Percentiles rank a stretch among this genome's conserved stretches.
Evolutionary conservation across 92 coral and sea anemone species (phyloP).

Genomic region (Zoanthus sociatus): DNA sequence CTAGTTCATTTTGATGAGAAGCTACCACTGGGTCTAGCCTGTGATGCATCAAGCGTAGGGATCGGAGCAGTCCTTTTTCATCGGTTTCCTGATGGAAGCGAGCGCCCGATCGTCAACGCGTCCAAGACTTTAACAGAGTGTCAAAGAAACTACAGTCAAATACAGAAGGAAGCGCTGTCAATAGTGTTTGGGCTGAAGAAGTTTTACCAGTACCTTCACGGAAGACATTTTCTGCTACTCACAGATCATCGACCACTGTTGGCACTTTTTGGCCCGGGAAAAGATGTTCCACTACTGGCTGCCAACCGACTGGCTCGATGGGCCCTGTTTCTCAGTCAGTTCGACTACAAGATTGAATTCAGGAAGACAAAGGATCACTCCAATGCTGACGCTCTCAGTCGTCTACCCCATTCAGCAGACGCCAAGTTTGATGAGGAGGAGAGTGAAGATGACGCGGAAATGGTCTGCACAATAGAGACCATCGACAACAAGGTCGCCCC

Average conservation of each 20-base stretch:
- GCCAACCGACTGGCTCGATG: slow-evolving; percentile 1
- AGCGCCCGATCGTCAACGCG: slow-evolving; percentile 19
- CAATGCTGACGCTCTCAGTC: slow-evolving; percentile 1
- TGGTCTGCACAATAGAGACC: slow-evolving; percentile 26
- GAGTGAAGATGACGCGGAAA: slow-evolving; percentile 20
- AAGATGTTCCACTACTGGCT: not conserved
- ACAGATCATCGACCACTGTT: not conserved
- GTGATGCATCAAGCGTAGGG: slow-evolving; percentile 37
- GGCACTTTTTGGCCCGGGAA: not conserved
- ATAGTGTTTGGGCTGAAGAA: not conserved
- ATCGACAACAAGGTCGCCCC: slow-evolving; percentile 32
- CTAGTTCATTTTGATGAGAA: slow-evolving; percentile 21
- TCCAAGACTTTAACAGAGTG: slow-evolving; percentile 12
- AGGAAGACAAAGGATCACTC: not conserved
- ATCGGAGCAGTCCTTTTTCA: slow-evolving; percentile 44
- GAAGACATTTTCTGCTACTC: not conserved
- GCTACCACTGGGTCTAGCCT: not conserved
- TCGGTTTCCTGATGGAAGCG: slow-evolving; percentile 19
- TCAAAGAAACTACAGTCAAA: not conserved
- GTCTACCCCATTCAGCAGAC: slow-evolving; percentile 14
- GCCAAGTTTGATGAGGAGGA: slow-evolving; percentile 29
- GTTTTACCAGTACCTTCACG: not conserved
- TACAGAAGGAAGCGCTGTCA: not conserved
- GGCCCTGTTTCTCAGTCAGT: not conserved
- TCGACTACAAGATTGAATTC: slow-evolving; percentile 4